Evolutionary conservation across 92 coral and sea anemone genomes (phyloP), one percentile per base, ranked within the genome.

Genomic region (Meandrina meandrites): DNA sequence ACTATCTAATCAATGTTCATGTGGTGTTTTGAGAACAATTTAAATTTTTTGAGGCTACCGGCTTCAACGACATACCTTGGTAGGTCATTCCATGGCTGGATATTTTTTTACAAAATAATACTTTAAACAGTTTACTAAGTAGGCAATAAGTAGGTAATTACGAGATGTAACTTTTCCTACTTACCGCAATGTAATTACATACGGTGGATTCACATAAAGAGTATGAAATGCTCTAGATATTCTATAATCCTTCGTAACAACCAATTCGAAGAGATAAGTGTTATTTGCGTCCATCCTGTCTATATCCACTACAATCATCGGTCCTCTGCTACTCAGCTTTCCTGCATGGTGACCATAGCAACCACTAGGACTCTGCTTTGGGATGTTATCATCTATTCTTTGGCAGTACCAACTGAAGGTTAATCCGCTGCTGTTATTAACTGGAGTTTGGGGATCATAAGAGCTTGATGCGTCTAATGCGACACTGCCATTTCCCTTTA

Each of bases 271-370:
- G 8, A 93, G 64, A 34, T 93, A 93, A 79, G 60, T 76, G 1
- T 79, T 68, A 75, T 91, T 93, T 16, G 92, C 86, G 53, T 91
- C 91, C 94, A 93, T 86, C 13, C 74, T 62, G 50, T 87, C 88
- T 0, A 90, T 89, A 62, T 89, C 80, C 60, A 93, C 89, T 30
- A 27, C 24, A 2, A 91, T 80, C 22, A 75, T n/a, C 15, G 91
- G 36, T 13, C 67, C 58, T 7, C 53, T 80, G 7, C 86, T 53
- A 5, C 84, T 76, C 47, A 88, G 53, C 21, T 86, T 85, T 11
- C 91, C 91, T n/a, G 96, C 83, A 1, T 91, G 88, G 67, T n/a
- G 84, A 27, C 96, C 96, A 83, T 88, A 91, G 75, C 96, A 93
- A 12, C 96, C 94, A 66, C 89, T 66, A 47, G 88, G 42, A 58